Evolutionary conservation across 2,888 invertebrate species (phyloP), one percentile per base, ranked within the genome.

Genomic region (Ptilodon capucinus): DNA sequence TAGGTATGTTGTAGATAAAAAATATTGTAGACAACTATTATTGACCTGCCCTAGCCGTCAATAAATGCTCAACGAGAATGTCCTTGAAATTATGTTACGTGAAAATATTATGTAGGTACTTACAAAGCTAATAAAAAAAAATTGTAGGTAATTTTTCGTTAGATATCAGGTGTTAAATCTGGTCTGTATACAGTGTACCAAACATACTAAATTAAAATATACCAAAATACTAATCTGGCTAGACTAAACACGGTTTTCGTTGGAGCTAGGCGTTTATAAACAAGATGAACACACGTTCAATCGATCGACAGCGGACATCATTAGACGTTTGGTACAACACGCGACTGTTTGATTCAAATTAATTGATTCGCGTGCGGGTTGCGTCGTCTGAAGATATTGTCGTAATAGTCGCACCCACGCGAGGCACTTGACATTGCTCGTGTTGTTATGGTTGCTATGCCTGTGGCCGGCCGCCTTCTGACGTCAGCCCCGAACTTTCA

Each of bases 291-390:
- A 74, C 64, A 68, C 74, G 71, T 56, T 58, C 50, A 47, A 52
- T 45, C 53, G 62, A 64, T 56, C 57, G 64, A 43, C 52, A 53
- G 51, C 52, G 60, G 64, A 54, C 51, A 59, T 56, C 51, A 60
- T 68, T 70, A 67, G 64, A 71, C 71, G 69, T 66, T 62, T 60
- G 61, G 60, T 60, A 69, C 53, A 60, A 67, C 78, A 79, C 76
- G 77, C 78, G 73, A 80, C 66, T 56, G 60, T 67, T 71, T 72
- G 68, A 81, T 79, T 75, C 70, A 57, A 72, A 78, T 73, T 80
- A 82, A 84, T 84, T 83, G 76, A 72, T 75, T 71, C 72, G 73
- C 79, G 71, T 73, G 74, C 71, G 64, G 65, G 65, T 62, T 68
- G 61, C 54, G 56, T 51, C 42, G 57, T 59, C 62, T 72, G 66